A percentile compares a stretch with the other conserved stretches of the same genome.
phyloP scores from a whole-genome alignment of 2,113 vertebrate genomes.

The Cinclus mexicanus region DNA sequence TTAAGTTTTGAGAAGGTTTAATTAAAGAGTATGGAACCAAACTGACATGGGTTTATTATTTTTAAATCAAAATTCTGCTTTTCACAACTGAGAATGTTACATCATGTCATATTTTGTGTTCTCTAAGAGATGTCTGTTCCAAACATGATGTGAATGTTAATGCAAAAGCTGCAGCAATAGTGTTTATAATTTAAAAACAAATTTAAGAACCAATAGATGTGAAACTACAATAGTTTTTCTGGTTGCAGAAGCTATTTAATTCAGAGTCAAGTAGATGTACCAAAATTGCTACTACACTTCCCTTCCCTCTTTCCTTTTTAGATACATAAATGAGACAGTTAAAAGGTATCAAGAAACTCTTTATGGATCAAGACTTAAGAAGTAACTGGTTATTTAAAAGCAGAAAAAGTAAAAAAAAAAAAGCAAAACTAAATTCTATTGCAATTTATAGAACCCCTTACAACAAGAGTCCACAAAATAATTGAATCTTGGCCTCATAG shows the following conservation, averaged over 20 bases:
- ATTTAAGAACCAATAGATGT: conserved; percentile 30
- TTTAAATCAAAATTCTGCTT: not conserved
- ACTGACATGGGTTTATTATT: not conserved
- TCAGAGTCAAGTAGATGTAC: not conserved
- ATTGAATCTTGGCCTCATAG: not conserved
- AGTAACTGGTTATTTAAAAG: not conserved
- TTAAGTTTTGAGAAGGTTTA: not conserved
- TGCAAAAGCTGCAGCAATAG: conserved; percentile 12
- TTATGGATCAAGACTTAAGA: not conserved
- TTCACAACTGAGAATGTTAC: not conserved
- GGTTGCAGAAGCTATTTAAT: not conserved
- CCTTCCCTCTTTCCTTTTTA: not conserved
- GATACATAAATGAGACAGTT: not conserved
- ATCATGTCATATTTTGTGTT: not conserved
- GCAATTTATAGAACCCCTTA: not conserved
- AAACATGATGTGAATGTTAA: conserved; percentile 7
- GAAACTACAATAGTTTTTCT: not conserved
- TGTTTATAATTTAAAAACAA: conserved; percentile 31
- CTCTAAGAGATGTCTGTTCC: not conserved
- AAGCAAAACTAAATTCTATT: not conserved
- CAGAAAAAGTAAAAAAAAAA: not conserved
- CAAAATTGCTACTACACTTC: not conserved
- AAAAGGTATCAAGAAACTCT: not conserved
- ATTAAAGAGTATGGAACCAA: not conserved
- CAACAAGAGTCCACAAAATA: not conserved